phyloP scores from a whole-genome alignment of 2,888 invertebrate species.

The Marronus borbonicus region DNA sequence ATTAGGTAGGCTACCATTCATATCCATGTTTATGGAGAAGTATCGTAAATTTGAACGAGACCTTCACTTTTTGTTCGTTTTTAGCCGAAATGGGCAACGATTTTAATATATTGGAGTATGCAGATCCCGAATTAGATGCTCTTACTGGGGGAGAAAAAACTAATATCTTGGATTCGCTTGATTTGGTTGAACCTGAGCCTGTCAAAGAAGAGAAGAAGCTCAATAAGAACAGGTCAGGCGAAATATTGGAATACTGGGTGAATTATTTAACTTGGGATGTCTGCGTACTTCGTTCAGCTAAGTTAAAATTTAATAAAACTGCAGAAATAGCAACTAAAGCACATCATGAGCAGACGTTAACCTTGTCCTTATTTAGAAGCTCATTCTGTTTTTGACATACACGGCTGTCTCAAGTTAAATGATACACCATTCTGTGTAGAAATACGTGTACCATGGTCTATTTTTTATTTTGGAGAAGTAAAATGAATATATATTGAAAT shows the following conservation, averaged over 20 bases:
- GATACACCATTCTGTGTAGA: no score
- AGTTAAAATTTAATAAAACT: no score
- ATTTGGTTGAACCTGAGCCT: conserved; percentile 84
- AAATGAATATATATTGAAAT: no score
- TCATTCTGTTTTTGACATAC: no score
- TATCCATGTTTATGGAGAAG: no score
- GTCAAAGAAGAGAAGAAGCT: conserved; percentile 77
- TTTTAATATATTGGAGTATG: conserved; percentile 96
- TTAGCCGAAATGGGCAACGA: conserved; percentile 92
- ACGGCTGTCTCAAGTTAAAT: no score
- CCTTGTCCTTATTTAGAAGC: no score
- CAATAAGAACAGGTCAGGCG: conserved; percentile 58
- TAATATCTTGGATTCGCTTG: conserved; percentile 89
- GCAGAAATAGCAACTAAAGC: no score
- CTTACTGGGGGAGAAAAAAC: conserved; percentile 85
- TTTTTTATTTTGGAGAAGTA: no score
- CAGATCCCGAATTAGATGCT: conserved; percentile 92
- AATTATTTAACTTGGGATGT: background rate
- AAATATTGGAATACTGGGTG: conserved; percentile 38
- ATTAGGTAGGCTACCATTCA: conserved; percentile 71
- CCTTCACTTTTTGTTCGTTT: background rate
- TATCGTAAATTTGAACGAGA: background rate
- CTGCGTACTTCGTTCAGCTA: no score
- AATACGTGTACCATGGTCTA: no score
- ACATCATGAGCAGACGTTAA: no score